Evolutionary conservation across 2,113 vertebrate genomes (phyloP).

Genomic region (Toxostoma redivivum): DNA sequence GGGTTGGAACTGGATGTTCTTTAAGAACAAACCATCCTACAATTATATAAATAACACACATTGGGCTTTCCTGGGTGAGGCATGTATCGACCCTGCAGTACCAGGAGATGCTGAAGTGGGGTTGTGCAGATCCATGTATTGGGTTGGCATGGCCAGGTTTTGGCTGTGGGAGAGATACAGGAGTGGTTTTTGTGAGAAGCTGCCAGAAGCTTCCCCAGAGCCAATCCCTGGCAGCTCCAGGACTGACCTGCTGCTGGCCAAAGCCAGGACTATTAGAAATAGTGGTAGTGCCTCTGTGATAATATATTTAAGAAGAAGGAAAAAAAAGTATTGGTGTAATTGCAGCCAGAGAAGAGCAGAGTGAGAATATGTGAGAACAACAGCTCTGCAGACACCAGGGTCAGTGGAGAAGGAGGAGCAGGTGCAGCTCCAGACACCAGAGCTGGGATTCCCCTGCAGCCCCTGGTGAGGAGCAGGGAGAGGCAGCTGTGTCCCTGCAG

Average conservation of each 20-base stretch:
- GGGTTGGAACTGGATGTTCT: background rate
- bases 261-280: background rate
- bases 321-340: background rate
- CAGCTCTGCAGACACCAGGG: background rate
- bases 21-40: background rate
- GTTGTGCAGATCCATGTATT: rapidly evolving
- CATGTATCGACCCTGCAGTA: rapidly evolving
- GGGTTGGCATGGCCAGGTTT: background rate
- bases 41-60: rapidly evolving
- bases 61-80: background rate
- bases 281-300: background rate
- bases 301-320: background rate
- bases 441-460: background rate
- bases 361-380: background rate
- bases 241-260: background rate
- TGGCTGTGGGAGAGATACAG: background rate
- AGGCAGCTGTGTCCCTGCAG: background rate
- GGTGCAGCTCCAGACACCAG: background rate
- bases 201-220: background rate
- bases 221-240: background rate
- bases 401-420: background rate
- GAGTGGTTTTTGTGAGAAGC: background rate
- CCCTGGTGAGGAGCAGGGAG: rapidly evolving
- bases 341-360: background rate
- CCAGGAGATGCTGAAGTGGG: background rate